phyloP scores from a whole-genome alignment of 2,888 invertebrate species.

The Trimorus sp. region DNA sequence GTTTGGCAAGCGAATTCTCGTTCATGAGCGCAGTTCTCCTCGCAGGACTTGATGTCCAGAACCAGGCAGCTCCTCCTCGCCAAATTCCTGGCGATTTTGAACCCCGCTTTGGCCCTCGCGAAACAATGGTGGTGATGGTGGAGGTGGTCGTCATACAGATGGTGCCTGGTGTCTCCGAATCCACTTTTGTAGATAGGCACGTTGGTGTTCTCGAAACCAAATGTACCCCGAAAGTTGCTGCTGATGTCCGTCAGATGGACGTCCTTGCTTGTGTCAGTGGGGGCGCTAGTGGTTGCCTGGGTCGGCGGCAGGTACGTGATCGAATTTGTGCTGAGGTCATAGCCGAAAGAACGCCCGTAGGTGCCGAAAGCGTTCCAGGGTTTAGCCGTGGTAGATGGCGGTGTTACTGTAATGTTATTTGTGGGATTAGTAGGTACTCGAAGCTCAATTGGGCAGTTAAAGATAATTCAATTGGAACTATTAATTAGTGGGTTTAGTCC shows the following conservation, averaged over 20 bases:
- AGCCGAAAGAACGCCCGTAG: slow-evolving; percentile 82
- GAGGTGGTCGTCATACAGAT: slow-evolving; percentile 73
- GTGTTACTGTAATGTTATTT: slow-evolving; percentile 12
- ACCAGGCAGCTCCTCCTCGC: slow-evolving; percentile 86
- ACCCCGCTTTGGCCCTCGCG: slow-evolving; percentile 88
- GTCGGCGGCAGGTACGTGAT: slow-evolving; percentile 59
- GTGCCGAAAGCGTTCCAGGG: slow-evolving; percentile 85
- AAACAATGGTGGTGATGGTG: slow-evolving; percentile 85
- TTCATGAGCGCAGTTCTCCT: slow-evolving; percentile 88
- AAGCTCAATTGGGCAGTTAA: too few species aligned
- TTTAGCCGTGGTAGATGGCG: slow-evolving; percentile 15
- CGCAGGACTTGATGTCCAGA: slow-evolving; percentile 89
- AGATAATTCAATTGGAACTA: too few species aligned
- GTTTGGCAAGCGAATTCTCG: slow-evolving; percentile 88
- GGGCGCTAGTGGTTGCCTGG: slow-evolving; percentile 28
- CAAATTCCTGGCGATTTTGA: slow-evolving; percentile 87
- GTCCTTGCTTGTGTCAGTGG: slow-evolving; percentile 27
- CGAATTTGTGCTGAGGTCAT: slow-evolving; percentile 67
- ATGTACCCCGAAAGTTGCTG: slow-evolving; percentile 69
- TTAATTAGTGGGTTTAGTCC: too few species aligned
- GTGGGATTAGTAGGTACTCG: too few species aligned
- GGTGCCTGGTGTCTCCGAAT: slow-evolving; percentile 16
- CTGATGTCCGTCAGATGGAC: slow-evolving; percentile 46
- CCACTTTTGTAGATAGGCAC: slow-evolving; percentile 64
- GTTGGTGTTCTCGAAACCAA: slow-evolving; percentile 70